These are phyloP conservation scores for Mustelus asterias DNA, from an alignment of 2,113 vertebrate species.

Conservation along the genomic window DNA sequence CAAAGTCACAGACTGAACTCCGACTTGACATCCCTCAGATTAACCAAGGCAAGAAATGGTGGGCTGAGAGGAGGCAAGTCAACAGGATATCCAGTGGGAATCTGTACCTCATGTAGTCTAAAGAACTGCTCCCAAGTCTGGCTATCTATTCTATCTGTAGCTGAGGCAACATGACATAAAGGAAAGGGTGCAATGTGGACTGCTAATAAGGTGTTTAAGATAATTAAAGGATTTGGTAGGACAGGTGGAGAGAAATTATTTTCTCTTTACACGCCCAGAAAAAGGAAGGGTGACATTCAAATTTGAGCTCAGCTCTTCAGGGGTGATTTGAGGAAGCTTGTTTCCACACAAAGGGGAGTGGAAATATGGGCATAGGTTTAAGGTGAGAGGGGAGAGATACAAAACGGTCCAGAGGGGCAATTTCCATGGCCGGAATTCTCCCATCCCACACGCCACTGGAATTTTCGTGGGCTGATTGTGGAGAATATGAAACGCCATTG, in stretches of 20 bases:
- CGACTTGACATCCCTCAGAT: too few species aligned
- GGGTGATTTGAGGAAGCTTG: not conserved
- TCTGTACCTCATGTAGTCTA: not conserved
- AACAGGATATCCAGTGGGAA: not conserved
- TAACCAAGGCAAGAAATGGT: not conserved
- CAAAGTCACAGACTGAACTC: too few species aligned
- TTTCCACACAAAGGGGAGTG: not conserved
- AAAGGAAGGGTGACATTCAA: fast-evolving
- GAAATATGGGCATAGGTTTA: not conserved
- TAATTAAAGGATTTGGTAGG: not conserved
- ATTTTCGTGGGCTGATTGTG: too few species aligned
- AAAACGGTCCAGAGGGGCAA: too few species aligned
- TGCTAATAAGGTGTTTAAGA: not conserved
- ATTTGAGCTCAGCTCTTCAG: not conserved
- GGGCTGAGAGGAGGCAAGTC: not conserved
- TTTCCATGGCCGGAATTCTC: too few species aligned
- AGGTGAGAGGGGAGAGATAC: too few species aligned
- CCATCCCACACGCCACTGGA: too few species aligned
- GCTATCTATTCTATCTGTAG: not conserved
- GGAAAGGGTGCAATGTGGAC: not conserved
- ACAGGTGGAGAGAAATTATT: not conserved
- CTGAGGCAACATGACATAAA: not conserved
- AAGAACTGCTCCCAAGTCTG: not conserved
- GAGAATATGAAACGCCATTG: too few species aligned
- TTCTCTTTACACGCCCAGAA: not conserved